Evolutionary conservation across 2,797 vertebrate genomes (phyloP), one percentile per base, ranked within the genome.

Genomic region (Chiroxiphia lanceolata): DNA sequence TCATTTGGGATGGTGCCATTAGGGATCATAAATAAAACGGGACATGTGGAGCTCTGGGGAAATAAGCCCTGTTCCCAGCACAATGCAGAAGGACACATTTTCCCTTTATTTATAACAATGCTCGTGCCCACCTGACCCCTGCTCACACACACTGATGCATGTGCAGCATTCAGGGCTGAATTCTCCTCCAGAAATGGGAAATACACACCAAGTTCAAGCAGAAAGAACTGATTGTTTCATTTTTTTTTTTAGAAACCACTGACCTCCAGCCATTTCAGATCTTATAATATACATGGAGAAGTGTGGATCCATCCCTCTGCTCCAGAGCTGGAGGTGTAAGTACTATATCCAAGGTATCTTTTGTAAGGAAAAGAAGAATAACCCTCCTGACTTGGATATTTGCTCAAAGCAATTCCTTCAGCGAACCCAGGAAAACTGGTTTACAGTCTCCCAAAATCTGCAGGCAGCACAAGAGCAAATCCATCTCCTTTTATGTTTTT

Each of bases 1-100:
- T 75, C 69, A 4, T 92, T 93, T 92, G 92, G 95, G 94, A 87
- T 33, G 87, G 59, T 67, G 72, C 82, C 87, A 91, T 95, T 92
- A 95, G 79, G 63, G 84, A 31, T 88, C 79, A 88, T 96, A 96
- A 97, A 97, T 96, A 88, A 96, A 87, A 42, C 11, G 94, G 94
- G 87, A 86, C 87, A 38, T 0, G 34, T 15, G 61, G 65, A 83
- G 65, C 95, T 86, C 84, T 44, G 31, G 95, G 96, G 94, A 93
- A 96, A 97, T 90, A 48, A 94, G 47, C 57, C 65, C 64, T 48
- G 60, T 47, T 89, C 71, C 15, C 8, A 89, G 84, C 86, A 70
- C 82, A 83, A 75, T 34, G 61, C 42, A 33, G 26, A 34, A 69
- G 91, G 92, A 86, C 38, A 45, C 8, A 1, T 76, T 89, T 94